Evolutionary conservation across 2,888 invertebrate species (phyloP).

Genomic region (Acleris sparsana): DNA sequence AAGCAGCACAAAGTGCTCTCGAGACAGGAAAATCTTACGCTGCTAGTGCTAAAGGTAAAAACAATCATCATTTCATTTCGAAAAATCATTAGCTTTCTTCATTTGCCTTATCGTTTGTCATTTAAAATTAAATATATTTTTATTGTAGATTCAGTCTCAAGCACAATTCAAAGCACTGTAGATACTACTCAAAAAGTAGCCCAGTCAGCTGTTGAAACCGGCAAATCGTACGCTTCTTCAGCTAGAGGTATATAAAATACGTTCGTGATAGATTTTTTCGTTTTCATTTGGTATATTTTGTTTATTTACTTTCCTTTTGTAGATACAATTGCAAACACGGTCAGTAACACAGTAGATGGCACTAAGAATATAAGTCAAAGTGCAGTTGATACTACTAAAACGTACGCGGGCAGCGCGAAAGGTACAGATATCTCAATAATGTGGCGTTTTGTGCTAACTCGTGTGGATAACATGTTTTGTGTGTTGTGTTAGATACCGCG

Average conservation of each 20-base stretch:
- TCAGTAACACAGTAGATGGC: constrained; percentile 57
- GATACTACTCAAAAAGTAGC: constrained; percentile 38
- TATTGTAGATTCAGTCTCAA: constrained; percentile 35
- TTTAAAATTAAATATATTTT: constrained; percentile 4
- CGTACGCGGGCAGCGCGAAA: constrained; percentile 56
- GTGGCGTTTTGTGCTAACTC: constrained; percentile 29
- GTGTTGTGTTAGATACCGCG: constrained; percentile 49
- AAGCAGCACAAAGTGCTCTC: constrained; percentile 31
- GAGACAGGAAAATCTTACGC: constrained; percentile 36
- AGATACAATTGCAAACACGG: constrained; percentile 59
- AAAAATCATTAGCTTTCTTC: neutral
- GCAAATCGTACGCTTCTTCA: constrained; percentile 32
- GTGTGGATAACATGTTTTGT: constrained; percentile 34
- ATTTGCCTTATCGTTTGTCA: neutral
- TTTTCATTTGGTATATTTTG: neutral
- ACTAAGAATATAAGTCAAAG: constrained; percentile 56
- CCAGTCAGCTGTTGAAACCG: constrained; percentile 37
- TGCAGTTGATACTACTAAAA: constrained; percentile 57
- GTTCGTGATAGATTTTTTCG: neutral
- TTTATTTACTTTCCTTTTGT: constrained; percentile 47
- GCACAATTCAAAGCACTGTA: constrained; percentile 37
- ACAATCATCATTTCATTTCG: neutral
- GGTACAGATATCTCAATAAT: constrained; percentile 48
- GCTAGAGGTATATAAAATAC: constrained; percentile 36
- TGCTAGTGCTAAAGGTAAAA: constrained; percentile 38